Percentiles rank a stretch among this genome's conserved stretches.
Conservation (phyloP, 2,888 invertebrate species). For the Trachelus stipa region DNA sequence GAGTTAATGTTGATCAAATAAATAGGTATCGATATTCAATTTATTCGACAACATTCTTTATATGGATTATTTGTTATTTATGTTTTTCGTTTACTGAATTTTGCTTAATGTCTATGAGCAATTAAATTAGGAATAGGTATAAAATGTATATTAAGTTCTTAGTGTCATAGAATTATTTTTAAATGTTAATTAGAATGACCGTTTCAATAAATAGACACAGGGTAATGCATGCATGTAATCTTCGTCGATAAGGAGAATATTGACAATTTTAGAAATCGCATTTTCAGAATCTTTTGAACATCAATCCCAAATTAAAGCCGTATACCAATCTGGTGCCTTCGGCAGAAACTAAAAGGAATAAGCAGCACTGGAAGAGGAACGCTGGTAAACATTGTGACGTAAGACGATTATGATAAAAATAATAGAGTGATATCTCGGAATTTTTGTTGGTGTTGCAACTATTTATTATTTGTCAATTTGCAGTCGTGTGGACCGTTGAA, state of each 20-base stretch:
- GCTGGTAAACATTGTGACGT: conserved; percentile 85
- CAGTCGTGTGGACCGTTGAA: conserved; percentile 77
- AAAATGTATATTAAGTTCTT: too few species aligned
- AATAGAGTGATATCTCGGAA: too few species aligned
- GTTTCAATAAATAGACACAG: too few species aligned
- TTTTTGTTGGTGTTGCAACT: neutral
- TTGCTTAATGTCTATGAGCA: too few species aligned
- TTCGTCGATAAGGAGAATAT: too few species aligned
- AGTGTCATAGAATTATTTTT: too few species aligned
- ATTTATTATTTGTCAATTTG: conserved; percentile 35
- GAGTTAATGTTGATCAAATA: neutral
- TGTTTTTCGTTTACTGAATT: too few species aligned
- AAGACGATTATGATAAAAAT: conserved; percentile 58
- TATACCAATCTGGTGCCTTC: conserved; percentile 88
- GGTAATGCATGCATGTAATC: too few species aligned
- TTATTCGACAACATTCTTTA: too few species aligned
- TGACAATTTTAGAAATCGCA: conserved; percentile 17
- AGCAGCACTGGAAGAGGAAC: conserved; percentile 97
- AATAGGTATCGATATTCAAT: neutral
- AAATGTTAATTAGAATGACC: too few species aligned
- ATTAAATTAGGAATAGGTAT: too few species aligned
- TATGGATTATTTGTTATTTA: too few species aligned
- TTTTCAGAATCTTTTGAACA: conserved; percentile 83
- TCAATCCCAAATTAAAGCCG: conserved; percentile 87
- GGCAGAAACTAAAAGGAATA: conserved; percentile 84